These are phyloP conservation scores for Lasiurus cinereus DNA, from an alignment of 2,113 vertebrate species.

Conservation along the genomic window DNA sequence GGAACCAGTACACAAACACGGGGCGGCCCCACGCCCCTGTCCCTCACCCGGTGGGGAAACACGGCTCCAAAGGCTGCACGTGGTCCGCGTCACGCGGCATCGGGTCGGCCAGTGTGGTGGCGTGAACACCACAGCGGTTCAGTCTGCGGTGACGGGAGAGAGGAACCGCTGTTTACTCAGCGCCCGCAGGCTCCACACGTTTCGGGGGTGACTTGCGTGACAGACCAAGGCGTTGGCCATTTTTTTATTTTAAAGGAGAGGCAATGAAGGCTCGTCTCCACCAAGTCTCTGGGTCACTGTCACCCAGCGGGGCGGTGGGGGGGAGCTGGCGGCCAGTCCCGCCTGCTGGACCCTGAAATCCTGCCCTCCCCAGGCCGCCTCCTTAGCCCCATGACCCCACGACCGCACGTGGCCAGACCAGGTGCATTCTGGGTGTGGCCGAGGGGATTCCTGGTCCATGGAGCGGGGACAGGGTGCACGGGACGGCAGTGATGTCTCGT, in stretches of 20 bases:
- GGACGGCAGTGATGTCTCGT: not conserved
- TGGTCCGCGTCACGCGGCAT: accelerated
- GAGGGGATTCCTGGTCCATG: not conserved
- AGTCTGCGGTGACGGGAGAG: not conserved
- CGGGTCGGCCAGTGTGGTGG: too few relatives aligned
- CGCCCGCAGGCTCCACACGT: not conserved
- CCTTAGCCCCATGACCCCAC: not conserved
- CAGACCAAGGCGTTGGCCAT: not conserved
- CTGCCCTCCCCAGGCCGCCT: accelerated
- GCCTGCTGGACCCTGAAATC: too few relatives aligned
- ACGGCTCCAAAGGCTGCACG: too few relatives aligned
- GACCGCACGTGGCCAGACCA: not conserved
- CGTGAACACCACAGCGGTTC: accelerated
- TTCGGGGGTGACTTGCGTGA: not conserved
- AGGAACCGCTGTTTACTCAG: not conserved
- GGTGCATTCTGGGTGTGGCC: not conserved
- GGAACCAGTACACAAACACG: not conserved
- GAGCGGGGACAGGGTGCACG: not conserved
- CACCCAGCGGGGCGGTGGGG: too few relatives aligned
- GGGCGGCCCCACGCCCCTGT: not conserved
- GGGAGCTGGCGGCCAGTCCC: not conserved
- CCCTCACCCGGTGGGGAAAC: too few relatives aligned
- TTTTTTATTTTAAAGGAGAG: conserved; percentile 26
- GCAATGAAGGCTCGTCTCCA: not conserved
- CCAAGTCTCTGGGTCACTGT: not conserved